Base-by-base conservation (phyloP, 1,140 invertebrate genomes). In the Aphelenchoides besseyi region DNA sequence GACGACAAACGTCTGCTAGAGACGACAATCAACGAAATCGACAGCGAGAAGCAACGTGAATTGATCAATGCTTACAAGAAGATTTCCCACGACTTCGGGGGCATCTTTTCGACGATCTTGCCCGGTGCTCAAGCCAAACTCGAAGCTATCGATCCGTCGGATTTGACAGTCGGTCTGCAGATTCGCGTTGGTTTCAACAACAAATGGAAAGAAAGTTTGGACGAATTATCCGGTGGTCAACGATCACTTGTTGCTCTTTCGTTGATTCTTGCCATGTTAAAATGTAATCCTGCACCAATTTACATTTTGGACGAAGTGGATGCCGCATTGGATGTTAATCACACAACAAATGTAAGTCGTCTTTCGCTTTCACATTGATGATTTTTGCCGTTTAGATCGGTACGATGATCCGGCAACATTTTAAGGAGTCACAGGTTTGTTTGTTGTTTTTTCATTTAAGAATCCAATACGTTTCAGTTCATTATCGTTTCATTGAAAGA, bases 261-360 rank as follows among this genome's bases (percentile, higher is more conserved):
- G 1, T 88, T 99, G 3, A 95, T 98, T 75, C 88, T 99, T 72
- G 92, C 96, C 29, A 92, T 99, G 91, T 86, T 98, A 71, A 88
- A 94, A 68, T 99, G 96, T 86, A 96, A 96, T 82, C 96, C 97
- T 2, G 97, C 97, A 12, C 97, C 96, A 0, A 88, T 99, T 9
- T 99, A 99, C 84, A 98, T 99, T 86, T 88, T 99, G 78, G 97
- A 99, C 85, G 96, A 99, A 88, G 93, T 99, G 54, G 97, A 99
- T 86, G 95, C 97, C 3, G 97, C 97, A 2, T 87, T 99, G 1
- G 97, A 99, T 88, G 89, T 98, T 28, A 95, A 92, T 0, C 97
- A 99, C 85, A 99, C 97, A 2, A 93, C 97, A 86, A 99, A 99
- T 87, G 98, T 98, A n/a, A n/a, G n/a, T n/a, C n/a, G n/a, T n/a